phyloP scores from a whole-genome alignment of 2,113 vertebrate species.

The Mobula birostris region DNA sequence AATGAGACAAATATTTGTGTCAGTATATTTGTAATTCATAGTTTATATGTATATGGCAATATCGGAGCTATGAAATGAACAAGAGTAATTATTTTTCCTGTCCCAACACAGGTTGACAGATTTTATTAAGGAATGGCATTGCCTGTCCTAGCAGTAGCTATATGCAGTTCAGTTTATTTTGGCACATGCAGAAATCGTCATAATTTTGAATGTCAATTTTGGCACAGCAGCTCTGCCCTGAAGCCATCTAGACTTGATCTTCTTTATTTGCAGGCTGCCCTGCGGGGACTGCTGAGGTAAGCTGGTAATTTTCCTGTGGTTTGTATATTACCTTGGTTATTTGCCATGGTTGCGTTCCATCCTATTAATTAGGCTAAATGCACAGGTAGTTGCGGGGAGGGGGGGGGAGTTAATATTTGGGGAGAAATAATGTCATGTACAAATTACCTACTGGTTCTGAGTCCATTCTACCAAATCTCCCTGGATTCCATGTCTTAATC shows the following conservation, averaged over 20 bases:
- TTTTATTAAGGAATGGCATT: conserved; percentile 74
- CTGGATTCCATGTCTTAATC: too few relatives aligned
- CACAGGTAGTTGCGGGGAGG: too few relatives aligned
- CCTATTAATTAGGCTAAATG: neutral
- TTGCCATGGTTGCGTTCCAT: neutral
- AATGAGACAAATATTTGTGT: neutral
- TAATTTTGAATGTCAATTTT: conserved; percentile 52
- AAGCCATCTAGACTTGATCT: conserved; percentile 58
- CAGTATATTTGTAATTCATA: neutral
- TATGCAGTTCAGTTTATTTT: conserved; percentile 68
- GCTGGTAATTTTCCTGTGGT: conserved; percentile 36
- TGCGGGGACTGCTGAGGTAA: conserved; percentile 64
- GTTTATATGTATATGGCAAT: neutral
- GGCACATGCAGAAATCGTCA: conserved; percentile 67
- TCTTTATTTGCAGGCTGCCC: conserved; percentile 57
- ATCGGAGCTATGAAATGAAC: neutral
- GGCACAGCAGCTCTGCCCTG: conserved; percentile 48
- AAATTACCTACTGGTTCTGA: neutral
- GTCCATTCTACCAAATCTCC: too few relatives aligned
- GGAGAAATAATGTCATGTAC: too few relatives aligned
- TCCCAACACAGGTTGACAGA: conserved; percentile 54
- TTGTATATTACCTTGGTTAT: neutral
- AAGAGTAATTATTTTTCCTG: too few relatives aligned
- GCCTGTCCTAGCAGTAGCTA: conserved; percentile 57
- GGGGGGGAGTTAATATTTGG: too few relatives aligned